Evolutionary conservation across 2,113 vertebrate genomes (phyloP).

Genomic region (Desmodus rotundus): DNA sequence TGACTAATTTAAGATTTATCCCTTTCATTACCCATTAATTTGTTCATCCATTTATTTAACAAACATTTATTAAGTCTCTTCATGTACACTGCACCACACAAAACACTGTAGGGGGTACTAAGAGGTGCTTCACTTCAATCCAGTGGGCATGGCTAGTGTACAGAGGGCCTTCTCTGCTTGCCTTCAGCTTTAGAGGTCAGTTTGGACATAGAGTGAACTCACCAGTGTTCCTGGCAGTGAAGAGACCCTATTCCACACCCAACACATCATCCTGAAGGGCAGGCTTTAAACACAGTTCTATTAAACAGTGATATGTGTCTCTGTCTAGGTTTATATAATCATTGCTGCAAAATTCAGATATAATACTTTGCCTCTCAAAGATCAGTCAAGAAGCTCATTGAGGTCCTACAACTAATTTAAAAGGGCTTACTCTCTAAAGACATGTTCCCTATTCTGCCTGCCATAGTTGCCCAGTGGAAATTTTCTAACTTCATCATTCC

Average conservation of each 20-base stretch:
- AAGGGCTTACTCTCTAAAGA: neutral
- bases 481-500: conserved; percentile 31
- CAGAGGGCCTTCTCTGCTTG: neutral
- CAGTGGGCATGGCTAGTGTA: neutral
- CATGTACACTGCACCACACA: neutral
- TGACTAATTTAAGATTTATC: neutral
- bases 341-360: conserved; percentile 42
- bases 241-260: conserved; percentile 26
- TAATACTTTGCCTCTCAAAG: neutral
- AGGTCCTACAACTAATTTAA: neutral
- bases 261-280: conserved; percentile 44
- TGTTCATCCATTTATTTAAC: neutral
- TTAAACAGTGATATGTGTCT: conserved; percentile 19
- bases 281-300: conserved; percentile 34
- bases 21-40: neutral
- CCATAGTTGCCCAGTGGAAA: neutral
- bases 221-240: neutral
- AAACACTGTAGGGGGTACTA: neutral
- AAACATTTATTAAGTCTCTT: neutral
- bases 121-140: neutral
- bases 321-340: conserved; percentile 45
- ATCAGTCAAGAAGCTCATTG: neutral
- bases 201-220: conserved; percentile 21
- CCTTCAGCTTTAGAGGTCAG: neutral
- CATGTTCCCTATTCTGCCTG: neutral